Conservation (phyloP, 2,888 invertebrate species). For the Drosophila acutilabella region DNA sequence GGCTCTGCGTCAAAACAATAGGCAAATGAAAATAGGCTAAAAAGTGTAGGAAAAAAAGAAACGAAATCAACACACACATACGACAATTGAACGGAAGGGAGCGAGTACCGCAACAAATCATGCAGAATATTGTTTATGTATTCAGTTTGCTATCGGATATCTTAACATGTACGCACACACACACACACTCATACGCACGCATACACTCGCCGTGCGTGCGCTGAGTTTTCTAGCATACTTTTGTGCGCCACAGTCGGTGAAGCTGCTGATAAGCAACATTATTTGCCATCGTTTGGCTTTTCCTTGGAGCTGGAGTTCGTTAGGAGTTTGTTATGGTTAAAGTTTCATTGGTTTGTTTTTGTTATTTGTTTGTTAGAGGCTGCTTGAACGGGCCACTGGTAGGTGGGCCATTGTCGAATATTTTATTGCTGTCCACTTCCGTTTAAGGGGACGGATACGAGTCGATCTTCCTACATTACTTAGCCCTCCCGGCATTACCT, state of each 20-base stretch:
- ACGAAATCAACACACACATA: conserved; percentile 5
- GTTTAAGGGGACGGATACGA: background rate
- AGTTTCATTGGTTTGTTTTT: conserved; percentile 47
- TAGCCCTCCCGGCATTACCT: too few species aligned
- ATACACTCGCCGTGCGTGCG: conserved; percentile 3
- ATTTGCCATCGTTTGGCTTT: conserved; percentile 23
- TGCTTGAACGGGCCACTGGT: conserved; percentile 17
- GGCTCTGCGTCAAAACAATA: background rate
- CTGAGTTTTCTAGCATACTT: conserved; percentile 47
- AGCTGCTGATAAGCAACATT: conserved; percentile 58
- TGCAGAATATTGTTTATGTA: conserved; percentile 69
- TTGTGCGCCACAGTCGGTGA: conserved; percentile 31
- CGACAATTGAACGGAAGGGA: conserved; percentile 34
- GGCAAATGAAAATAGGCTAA: background rate
- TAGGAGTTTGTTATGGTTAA: conserved; percentile 64
- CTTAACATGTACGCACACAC: conserved; percentile 17
- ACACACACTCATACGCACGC: conserved; percentile 7
- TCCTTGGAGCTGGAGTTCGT: conserved; percentile 7
- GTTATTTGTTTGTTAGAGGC: conserved; percentile 5
- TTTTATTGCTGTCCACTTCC: conserved; percentile 72
- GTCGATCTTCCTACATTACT: background rate
- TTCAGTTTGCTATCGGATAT: conserved; percentile 58
- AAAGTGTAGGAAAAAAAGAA: background rate
- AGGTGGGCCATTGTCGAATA: conserved; percentile 32
- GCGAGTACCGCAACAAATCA: conserved; percentile 56